Evolutionary conservation across 2,888 invertebrate genomes (phyloP).

Genomic region (Patella caerulea): DNA sequence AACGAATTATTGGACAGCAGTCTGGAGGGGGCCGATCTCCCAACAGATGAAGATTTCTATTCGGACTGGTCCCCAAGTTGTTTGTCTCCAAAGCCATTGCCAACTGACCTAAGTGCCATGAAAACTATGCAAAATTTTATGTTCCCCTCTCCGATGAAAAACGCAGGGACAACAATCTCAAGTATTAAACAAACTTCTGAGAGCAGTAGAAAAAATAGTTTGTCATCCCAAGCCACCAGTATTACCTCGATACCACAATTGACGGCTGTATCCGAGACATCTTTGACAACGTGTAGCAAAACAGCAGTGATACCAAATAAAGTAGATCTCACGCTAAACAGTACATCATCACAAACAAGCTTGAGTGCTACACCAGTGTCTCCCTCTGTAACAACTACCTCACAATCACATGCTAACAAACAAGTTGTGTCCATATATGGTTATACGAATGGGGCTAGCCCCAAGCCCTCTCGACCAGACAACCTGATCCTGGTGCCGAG

Average conservation of each 20-base stretch:
- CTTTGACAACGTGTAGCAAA: neutral
- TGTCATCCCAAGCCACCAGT: neutral
- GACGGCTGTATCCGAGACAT: neutral
- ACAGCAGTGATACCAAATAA: neutral
- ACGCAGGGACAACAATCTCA: neutral
- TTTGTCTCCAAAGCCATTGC: slow-evolving; percentile 31
- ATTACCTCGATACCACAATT: neutral
- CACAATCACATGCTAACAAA: neutral
- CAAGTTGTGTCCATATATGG: slow-evolving; percentile 1
- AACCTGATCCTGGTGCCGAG: slow-evolving; percentile 52
- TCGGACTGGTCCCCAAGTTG: slow-evolving; percentile 47
- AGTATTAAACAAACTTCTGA: neutral
- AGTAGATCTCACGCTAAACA: neutral
- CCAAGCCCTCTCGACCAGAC: slow-evolving; percentile 26
- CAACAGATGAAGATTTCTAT: slow-evolving; percentile 55
- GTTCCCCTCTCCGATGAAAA: neutral
- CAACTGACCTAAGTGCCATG: slow-evolving; percentile 5
- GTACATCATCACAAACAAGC: neutral
- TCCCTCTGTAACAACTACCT: neutral
- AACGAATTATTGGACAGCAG: slow-evolving; percentile 65
- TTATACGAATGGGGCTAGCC: slow-evolving; percentile 3
- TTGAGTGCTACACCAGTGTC: neutral
- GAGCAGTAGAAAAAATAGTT: neutral
- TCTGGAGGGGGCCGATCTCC: slow-evolving; percentile 50
- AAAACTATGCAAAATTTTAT: slow-evolving; percentile 13